Evolutionary conservation across 2,888 invertebrate genomes (phyloP).

Genomic region (Epirrhoe tristata): DNA sequence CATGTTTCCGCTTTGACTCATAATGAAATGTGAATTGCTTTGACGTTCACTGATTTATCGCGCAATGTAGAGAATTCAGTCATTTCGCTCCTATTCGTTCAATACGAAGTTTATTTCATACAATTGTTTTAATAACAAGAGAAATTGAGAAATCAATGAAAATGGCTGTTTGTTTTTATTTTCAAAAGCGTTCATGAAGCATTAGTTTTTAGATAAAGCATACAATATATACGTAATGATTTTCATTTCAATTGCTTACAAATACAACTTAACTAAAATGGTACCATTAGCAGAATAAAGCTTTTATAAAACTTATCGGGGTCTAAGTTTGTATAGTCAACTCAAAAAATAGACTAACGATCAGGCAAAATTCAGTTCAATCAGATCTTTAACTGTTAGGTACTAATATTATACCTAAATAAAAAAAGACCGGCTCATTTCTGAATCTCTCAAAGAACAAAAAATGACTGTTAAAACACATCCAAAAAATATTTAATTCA

Average conservation of each 20-base stretch:
- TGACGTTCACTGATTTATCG: slow-evolving; percentile 41
- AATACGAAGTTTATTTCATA: background rate
- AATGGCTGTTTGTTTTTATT: background rate
- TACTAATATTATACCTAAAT: too few species aligned
- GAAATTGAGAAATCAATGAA: background rate
- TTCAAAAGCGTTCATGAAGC: background rate
- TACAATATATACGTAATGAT: background rate
- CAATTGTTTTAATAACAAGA: background rate
- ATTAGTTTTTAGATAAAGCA: background rate
- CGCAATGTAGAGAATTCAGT: slow-evolving; percentile 21
- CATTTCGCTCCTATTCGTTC: background rate
- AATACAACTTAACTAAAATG: slow-evolving; percentile 35
- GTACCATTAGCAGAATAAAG: slow-evolving; percentile 32
- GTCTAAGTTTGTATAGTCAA: background rate
- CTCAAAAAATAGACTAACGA: background rate
- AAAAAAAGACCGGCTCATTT: too few species aligned
- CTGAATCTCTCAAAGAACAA: too few species aligned
- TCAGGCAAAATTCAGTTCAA: too few species aligned
- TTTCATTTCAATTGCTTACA: slow-evolving; percentile 27
- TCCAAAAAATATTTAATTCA: too few species aligned
- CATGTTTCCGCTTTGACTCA: slow-evolving; percentile 43
- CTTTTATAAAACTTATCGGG: background rate
- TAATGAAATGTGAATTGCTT: slow-evolving; percentile 44
- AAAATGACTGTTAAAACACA: too few species aligned
- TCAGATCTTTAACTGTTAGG: too few species aligned